A percentile compares a stretch with the other conserved stretches of the same genome.
phyloP scores from a whole-genome alignment of 1,140 invertebrate genomes.

The Matsumurasca onukii region DNA sequence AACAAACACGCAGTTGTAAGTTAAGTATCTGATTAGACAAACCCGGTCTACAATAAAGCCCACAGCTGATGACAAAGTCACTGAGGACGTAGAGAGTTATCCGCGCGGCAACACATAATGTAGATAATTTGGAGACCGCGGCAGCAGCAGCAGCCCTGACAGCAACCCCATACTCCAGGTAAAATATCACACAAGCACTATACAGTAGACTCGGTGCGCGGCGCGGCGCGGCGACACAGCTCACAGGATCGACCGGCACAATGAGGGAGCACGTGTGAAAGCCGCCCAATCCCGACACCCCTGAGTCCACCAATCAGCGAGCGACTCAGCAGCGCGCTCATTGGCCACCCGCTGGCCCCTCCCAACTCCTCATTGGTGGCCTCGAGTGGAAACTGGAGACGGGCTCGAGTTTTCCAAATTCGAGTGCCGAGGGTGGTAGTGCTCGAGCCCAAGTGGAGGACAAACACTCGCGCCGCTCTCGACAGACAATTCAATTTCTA shows the following conservation, averaged over 20 bases:
- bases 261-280: conserved; percentile 5
- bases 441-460: conserved; percentile 20
- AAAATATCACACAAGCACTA: too few species aligned
- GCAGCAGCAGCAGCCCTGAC: too few species aligned
- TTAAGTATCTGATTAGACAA: too few species aligned
- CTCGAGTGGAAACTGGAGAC: conserved; percentile 36
- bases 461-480: conserved; percentile 19
- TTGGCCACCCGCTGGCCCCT: conserved; percentile 23
- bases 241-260: conserved; percentile 15
- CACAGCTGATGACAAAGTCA: too few species aligned
- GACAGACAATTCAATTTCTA: conserved; percentile 25
- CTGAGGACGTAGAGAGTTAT: too few species aligned
- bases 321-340: not conserved
- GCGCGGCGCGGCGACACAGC: not conserved
- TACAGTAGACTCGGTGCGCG: too few species aligned
- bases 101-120: not conserved
- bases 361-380: conserved; percentile 7
- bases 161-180: not conserved
- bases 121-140: not conserved
- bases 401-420: conserved; percentile 35
- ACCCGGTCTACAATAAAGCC: too few species aligned
- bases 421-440: conserved; percentile 24
- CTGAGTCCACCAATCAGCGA: not conserved
- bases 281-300: conserved; percentile 20
- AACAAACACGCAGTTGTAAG: too few species aligned